Conservation (phyloP, 1,140 invertebrate genomes). For the Drosophila cardini region DNA sequence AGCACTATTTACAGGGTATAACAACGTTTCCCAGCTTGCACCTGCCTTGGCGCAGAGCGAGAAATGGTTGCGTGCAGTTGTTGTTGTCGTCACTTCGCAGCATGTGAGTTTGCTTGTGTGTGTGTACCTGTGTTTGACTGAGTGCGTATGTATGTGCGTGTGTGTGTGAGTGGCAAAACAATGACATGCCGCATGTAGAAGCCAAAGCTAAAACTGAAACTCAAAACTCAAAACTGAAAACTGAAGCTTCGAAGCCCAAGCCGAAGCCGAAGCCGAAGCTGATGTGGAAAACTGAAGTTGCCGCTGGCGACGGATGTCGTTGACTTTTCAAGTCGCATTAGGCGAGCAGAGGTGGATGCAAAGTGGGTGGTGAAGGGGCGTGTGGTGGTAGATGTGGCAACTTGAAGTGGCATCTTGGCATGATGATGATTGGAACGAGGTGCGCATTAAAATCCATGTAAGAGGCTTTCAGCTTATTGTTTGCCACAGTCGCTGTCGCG, state of each 20-base stretch:
- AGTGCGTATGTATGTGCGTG: conserved; percentile 35
- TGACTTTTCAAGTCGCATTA: conserved; percentile 83
- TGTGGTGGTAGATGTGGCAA: background rate
- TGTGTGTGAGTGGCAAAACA: conserved; percentile 63
- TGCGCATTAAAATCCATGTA: conserved; percentile 78
- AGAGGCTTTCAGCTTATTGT: conserved; percentile 83
- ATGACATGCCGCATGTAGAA: conserved; percentile 63
- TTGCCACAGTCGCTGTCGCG: conserved; percentile 60
- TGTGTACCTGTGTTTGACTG: too few species aligned
- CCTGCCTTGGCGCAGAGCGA: background rate
- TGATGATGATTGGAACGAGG: conserved; percentile 41
- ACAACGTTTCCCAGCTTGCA: conserved; percentile 10
- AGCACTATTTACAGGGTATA: conserved; percentile 7
- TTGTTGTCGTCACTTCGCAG: conserved; percentile 5
- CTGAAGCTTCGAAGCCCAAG: conserved; percentile 10
- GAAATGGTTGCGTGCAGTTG: conserved; percentile 12
- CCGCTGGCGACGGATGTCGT: conserved; percentile 65
- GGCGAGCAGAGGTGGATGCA: conserved; percentile 21
- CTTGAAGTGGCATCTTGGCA: conserved; percentile 14
- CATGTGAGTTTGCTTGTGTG: background rate
- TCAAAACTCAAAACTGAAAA: conserved; percentile 22
- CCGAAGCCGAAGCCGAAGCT: background rate
- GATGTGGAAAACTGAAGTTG: conserved; percentile 1
- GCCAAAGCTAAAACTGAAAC: conserved; percentile 15
- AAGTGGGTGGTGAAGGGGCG: background rate